phyloP scores from a whole-genome alignment of 1,140 invertebrate genomes.

The Chlorops oryzae region DNA sequence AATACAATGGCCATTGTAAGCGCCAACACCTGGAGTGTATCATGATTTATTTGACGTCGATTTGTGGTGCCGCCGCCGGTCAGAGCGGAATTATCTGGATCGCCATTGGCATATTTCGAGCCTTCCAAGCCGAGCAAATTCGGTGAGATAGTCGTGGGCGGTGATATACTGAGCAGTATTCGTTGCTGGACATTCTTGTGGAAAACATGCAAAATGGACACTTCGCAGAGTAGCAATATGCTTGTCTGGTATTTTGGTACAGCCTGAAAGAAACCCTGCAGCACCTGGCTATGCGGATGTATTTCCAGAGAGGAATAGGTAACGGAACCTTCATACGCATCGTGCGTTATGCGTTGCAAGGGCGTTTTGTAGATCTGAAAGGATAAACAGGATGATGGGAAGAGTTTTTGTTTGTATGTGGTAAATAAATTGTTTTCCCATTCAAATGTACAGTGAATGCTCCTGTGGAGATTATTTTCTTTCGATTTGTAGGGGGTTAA shows the following conservation, averaged over 20 bases:
- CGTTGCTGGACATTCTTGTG: slow-evolving; percentile 43
- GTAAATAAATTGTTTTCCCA: no score
- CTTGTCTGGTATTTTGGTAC: slow-evolving; percentile 41
- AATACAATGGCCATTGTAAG: no score
- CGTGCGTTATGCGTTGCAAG: slow-evolving; percentile 40
- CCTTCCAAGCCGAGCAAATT: slow-evolving; percentile 45
- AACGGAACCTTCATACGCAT: slow-evolving; percentile 38
- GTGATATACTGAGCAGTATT: slow-evolving; percentile 30
- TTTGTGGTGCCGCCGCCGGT: slow-evolving; percentile 36
- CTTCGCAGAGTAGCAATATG: slow-evolving; percentile 39
- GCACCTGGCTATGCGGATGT: slow-evolving; percentile 39
- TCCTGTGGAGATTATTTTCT: no score
- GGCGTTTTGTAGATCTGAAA: slow-evolving; percentile 38
- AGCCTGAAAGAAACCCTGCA: slow-evolving; percentile 42
- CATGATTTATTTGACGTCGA: no score
- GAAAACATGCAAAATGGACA: slow-evolving; percentile 42
- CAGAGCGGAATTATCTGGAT: slow-evolving; percentile 45
- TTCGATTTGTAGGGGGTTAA: no score
- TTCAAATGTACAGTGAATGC: no score
- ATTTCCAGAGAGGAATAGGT: slow-evolving; percentile 42
- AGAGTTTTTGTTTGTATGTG: no score
- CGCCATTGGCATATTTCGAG: slow-evolving; percentile 41
- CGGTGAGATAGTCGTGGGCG: slow-evolving; percentile 43
- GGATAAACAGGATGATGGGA: neutral
- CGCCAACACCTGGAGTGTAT: no score